Evolutionary conservation across 1,140 invertebrate genomes (phyloP), one percentile per base, ranked within the genome.

Genomic region (Papilio aristodemus): DNA sequence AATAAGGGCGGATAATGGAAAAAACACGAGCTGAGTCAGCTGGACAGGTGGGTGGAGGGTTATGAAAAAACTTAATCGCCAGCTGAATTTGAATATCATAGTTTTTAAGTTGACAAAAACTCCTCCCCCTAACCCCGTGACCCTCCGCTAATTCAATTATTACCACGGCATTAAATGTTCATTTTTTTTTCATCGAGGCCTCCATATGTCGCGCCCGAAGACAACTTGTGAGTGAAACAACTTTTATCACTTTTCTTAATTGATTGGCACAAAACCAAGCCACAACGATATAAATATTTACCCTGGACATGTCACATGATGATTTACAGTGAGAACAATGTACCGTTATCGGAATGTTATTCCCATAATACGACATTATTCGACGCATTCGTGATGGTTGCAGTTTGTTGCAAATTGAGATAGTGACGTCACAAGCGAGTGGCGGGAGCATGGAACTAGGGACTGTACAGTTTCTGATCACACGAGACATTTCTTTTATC

Each of bases 41-140:
- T n/a, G 37, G 19, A 25, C 60, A 64, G 60, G 60, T 64, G 60
- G 37, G 22, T 25, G 60, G 60, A 43, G 60, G 37, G 22, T 25
- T 64, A 41, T 63, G 11, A 4, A 25, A 43, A 25, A 64, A 64
- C 37, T 39, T 19, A 64, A 41, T n/a, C 60, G 25, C 60, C 38
- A 39, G 37, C 60, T 41, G 60, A 43, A 64, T 64, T 64, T 64
- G 60, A 64, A 64, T 64, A 64, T 64, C 19, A 64, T 64, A n/a
- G 38, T 64, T 43, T 64, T 64, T 64, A 25, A 1, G 37, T 41
- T 25, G 19, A 64, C 37, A 64, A 64, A 64, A 43, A 41, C 9
- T 22, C n/a, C 1, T 5, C 58, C 14, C 32, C 32, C 7, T 11
- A 60, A 17, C 13, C 14, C 19, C 8, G 9, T 37, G 36, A 62